Conservation (phyloP, 2,888 invertebrate species). For the Philonicus albiceps region DNA sequence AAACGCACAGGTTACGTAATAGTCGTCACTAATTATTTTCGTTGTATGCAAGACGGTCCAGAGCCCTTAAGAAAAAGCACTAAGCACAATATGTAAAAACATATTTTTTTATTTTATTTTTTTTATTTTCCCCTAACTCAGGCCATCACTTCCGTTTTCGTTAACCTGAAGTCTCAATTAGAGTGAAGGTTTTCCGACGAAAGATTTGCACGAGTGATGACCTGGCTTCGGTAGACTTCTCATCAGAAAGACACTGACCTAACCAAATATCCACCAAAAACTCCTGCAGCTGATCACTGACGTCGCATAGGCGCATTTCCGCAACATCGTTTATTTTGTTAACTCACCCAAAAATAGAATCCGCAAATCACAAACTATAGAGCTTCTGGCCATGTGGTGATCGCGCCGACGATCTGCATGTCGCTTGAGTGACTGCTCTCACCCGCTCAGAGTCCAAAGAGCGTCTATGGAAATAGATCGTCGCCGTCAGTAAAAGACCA, state of each 20-base stretch:
- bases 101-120: background rate
- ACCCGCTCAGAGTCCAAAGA: background rate
- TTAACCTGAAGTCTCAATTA: background rate
- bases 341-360: background rate
- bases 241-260: background rate
- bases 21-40: background rate
- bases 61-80: background rate
- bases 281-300: constrained; percentile 18
- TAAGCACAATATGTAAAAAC: background rate
- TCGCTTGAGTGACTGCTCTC: background rate
- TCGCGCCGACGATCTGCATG: background rate
- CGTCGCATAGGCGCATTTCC: background rate
- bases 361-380: background rate
- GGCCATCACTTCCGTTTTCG: background rate
- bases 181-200: background rate
- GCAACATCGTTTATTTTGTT: background rate
- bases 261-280: constrained; percentile 2
- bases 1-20: background rate
- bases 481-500: background rate
- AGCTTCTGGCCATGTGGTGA: background rate
- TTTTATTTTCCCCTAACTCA: background rate
- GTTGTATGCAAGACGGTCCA: background rate
- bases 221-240: background rate
- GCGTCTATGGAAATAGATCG: background rate
- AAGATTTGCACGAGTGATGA: background rate